Evolutionary conservation across 2,888 invertebrate genomes (phyloP).

Genomic region (Dendrolimus houi): DNA sequence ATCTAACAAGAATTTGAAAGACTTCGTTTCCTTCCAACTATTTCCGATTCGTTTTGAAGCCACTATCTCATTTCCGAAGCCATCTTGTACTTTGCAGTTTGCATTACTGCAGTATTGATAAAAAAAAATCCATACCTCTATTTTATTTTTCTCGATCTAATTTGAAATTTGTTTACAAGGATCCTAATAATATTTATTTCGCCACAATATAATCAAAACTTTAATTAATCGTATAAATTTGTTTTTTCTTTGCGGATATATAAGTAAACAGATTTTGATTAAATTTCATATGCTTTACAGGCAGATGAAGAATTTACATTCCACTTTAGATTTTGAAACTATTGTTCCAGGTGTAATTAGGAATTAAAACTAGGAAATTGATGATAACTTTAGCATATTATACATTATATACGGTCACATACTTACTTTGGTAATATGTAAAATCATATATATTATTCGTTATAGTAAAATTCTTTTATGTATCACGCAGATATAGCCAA

Average conservation of each 20-base stretch:
- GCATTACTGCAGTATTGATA: too few relatives aligned
- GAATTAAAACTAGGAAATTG: too few relatives aligned
- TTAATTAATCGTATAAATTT: constrained; percentile 1
- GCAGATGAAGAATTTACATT: too few relatives aligned
- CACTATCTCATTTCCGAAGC: constrained; percentile 23
- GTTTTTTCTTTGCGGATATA: not conserved
- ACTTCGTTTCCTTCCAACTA: constrained; percentile 37
- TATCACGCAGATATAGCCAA: too few relatives aligned
- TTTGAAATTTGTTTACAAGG: constrained; percentile 9
- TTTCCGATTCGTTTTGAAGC: constrained; percentile 36
- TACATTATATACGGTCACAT: too few relatives aligned
- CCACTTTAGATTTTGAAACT: too few relatives aligned
- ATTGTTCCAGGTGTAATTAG: too few relatives aligned
- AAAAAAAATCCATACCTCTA: constrained; percentile 7
- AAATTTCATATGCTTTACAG: not conserved
- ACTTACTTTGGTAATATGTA: too few relatives aligned
- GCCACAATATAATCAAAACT: not conserved
- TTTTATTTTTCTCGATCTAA: not conserved
- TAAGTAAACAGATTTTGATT: not conserved
- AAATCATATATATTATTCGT: too few relatives aligned
- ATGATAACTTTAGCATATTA: too few relatives aligned
- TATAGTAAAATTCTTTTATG: too few relatives aligned
- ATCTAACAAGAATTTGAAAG: constrained; percentile 16
- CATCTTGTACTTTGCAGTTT: too few relatives aligned
- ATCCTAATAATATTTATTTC: not conserved